Percentiles rank a stretch among this genome's conserved stretches.
Evolutionary conservation across 2,888 invertebrate species (phyloP).

Genomic region (Melinaea marsaeus): DNA sequence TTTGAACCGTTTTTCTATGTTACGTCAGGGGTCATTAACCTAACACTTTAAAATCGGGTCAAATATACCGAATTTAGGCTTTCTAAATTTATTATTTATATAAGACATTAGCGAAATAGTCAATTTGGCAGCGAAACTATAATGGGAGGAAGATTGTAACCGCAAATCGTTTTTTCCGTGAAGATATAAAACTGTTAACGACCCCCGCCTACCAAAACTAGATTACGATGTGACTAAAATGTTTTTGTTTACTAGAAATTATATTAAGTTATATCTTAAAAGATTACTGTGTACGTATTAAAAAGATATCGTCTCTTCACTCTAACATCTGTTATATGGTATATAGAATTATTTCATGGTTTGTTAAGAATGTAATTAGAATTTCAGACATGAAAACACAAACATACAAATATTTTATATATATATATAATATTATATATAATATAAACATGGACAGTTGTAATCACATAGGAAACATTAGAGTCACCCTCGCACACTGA

Average conservation of each 20-base stretch:
- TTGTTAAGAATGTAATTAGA: too few species aligned
- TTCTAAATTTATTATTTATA: constrained; percentile 14
- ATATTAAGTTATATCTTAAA: too few species aligned
- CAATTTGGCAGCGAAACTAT: constrained; percentile 24
- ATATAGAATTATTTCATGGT: too few species aligned
- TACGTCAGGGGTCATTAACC: constrained; percentile 65
- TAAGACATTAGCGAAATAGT: constrained; percentile 18
- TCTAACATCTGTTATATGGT: too few species aligned
- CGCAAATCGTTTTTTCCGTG: constrained; percentile 8
- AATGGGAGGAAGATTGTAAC: constrained; percentile 12
- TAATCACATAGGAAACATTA: constrained; percentile 27
- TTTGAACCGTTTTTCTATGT: constrained; percentile 58
- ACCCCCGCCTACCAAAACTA: not conserved
- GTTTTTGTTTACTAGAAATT: not conserved
- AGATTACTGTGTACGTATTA: too few species aligned
- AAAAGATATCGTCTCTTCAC: too few species aligned
- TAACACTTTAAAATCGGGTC: constrained; percentile 67
- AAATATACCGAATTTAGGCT: constrained; percentile 53
- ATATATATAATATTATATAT: too few species aligned
- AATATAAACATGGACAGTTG: constrained; percentile 1
- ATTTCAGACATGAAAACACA: too few species aligned
- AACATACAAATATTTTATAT: too few species aligned
- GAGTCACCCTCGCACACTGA: constrained; percentile 61
- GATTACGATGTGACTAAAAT: not conserved
- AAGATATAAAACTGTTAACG: constrained; percentile 3